These are phyloP conservation scores for Leptinotarsa haldemani DNA, from an alignment of 2,888 invertebrate genomes.

Conservation along the genomic window DNA sequence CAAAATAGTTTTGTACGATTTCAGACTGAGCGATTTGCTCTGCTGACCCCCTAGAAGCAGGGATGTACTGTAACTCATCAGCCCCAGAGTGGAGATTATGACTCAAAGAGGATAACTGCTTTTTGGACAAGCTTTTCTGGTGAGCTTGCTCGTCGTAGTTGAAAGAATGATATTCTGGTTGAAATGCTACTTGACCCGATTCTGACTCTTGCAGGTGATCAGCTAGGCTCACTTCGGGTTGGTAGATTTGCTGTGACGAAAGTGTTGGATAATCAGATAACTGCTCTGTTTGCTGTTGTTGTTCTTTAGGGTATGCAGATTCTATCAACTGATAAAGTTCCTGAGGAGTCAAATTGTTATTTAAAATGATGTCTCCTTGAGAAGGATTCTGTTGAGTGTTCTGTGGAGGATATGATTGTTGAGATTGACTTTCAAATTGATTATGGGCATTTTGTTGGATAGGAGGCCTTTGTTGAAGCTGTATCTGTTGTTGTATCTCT, in stretches of 20 bases:
- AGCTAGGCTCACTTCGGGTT: constrained; percentile 63
- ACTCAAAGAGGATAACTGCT: constrained; percentile 47
- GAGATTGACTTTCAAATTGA: constrained; percentile 32
- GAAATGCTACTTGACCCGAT: constrained; percentile 62
- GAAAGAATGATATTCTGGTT: constrained; percentile 65
- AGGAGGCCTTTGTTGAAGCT: constrained; percentile 46
- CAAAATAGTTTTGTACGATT: constrained; percentile 57
- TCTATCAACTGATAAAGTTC: constrained; percentile 45
- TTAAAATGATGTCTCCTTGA: constrained; percentile 41
- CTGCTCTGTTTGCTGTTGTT: constrained; percentile 61
- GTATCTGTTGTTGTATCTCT: constrained; percentile 52
- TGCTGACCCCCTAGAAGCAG: constrained; percentile 33
- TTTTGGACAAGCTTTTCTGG: constrained; percentile 44
- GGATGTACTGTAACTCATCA: constrained; percentile 16
- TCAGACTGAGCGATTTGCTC: constrained; percentile 43
- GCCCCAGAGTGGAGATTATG: constrained; percentile 48
- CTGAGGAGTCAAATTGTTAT: constrained; percentile 43
- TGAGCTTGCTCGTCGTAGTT: constrained; percentile 66
- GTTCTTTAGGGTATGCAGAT: constrained; percentile 39
- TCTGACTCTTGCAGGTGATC: constrained; percentile 53
- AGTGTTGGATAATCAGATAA: constrained; percentile 53
- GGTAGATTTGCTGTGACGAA: constrained; percentile 58
- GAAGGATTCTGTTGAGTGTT: constrained; percentile 25
- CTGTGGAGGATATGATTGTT: constrained; percentile 38
- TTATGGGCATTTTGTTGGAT: constrained; percentile 41